A percentile compares a stretch with the other conserved stretches of the same genome.
These are phyloP conservation scores for Zelostemma sp. DNA, from an alignment of 1,140 invertebrate species.

Conservation along the genomic window DNA sequence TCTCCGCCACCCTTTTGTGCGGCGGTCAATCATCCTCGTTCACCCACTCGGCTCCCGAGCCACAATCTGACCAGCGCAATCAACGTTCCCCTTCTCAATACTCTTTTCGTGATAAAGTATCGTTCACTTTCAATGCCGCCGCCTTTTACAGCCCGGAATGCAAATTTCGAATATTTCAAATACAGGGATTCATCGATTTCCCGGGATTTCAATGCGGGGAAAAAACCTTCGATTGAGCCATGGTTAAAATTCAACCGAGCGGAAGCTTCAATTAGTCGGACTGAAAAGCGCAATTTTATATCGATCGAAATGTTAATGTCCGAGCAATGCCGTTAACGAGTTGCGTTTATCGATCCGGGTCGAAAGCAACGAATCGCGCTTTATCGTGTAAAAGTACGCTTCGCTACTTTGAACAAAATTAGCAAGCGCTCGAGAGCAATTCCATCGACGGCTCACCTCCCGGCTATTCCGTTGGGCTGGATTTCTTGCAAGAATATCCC, in stretches of 20 bases:
- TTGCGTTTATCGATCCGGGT: background rate
- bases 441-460: conserved; percentile 79
- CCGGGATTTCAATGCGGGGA: no score
- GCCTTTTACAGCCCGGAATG: no score
- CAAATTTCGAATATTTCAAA: background rate
- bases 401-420: no score
- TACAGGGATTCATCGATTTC: no score
- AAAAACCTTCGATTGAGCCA: no score
- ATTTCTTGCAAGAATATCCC: conserved; percentile 86
- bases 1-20: conserved; percentile 30
- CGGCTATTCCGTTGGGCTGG: conserved; percentile 80
- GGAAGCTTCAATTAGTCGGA: no score
- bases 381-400: no score
- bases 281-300: no score
- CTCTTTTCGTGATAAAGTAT: conserved; percentile 4
- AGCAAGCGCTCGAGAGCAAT: no score
- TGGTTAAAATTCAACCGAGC: no score
- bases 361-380: background rate
- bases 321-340: background rate
- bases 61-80: conserved; percentile 29
- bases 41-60: conserved; percentile 11
- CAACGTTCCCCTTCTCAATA: conserved; percentile 13
- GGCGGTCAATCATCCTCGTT: conserved; percentile 52
- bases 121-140: background rate
- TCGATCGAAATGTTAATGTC: no score